These are phyloP conservation scores for Alloscopus bannaensis DNA, from an alignment of 2,888 invertebrate species.

Conservation along the genomic window DNA sequence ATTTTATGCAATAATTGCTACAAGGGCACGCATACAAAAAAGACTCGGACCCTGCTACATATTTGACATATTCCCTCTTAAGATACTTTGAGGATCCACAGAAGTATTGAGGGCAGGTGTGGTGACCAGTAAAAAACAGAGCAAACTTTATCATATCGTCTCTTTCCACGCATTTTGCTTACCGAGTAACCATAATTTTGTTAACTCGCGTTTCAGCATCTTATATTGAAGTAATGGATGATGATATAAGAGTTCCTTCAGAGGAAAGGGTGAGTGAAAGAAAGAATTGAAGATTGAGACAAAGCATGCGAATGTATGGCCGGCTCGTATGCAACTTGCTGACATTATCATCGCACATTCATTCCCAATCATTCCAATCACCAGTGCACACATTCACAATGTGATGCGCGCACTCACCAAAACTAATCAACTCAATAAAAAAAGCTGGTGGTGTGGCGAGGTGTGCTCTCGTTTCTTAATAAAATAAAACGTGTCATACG, in stretches of 20 bases:
- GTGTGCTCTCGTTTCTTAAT: no score
- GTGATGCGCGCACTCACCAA: neutral
- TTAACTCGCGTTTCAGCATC: neutral
- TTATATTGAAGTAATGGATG: no score
- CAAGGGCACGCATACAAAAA: slow-evolving; percentile 43
- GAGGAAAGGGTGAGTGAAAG: no score
- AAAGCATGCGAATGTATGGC: neutral
- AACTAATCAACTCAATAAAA: no score
- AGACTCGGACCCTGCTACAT: no score
- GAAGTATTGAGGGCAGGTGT: slow-evolving; percentile 55
- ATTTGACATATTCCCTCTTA: no score
- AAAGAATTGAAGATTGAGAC: no score
- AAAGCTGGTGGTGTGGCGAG: no score
- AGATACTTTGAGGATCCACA: no score
- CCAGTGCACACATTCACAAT: neutral
- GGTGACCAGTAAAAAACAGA: slow-evolving; percentile 8
- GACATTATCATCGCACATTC: slow-evolving; percentile 20
- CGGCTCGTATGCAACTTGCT: no score
- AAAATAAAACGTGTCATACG: no score
- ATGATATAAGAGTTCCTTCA: no score
- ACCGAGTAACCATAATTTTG: neutral
- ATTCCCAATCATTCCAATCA: slow-evolving; percentile 36
- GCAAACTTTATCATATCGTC: slow-evolving; percentile 30
- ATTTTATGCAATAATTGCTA: slow-evolving; percentile 49
- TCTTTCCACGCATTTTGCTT: neutral